Base-by-base conservation (phyloP, 2,888 invertebrate species). In the Xanthia icteritia region DNA sequence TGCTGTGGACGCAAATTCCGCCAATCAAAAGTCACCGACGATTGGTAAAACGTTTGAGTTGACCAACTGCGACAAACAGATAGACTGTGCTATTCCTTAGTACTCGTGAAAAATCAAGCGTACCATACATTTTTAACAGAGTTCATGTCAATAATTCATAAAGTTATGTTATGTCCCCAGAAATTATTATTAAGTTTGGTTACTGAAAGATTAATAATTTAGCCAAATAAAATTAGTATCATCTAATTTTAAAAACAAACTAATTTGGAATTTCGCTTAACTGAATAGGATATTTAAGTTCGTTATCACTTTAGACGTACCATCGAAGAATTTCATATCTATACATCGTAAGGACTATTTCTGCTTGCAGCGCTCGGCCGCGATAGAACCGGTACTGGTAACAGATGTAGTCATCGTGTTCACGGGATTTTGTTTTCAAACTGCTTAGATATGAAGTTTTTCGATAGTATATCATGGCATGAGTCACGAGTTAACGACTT, bases 91-190 rank as follows among this genome's bases (percentile, higher is more conserved):
- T 23, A 2, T 9, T 36, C 0, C 8, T 8, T 20, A 48, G 64
- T 42, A 42, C 9, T 51, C 5, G 36, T 54, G 54, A n/a, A 48
- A 68, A 56, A 73, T 45, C 56, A 60, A 60, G 23, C 31, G 69
- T 20, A n/a, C 5, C 6, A 15, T 63, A 78, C 13, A 77, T 77
- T 65, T 79, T 68, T 56, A 72, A 73, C 42, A 51, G 42, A 42
- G 17, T 77, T 6, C 13, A 31, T 63, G n/a, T 65, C 36, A 79
- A 66, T 72, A 78, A 66, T 42, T 6, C 45, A 45, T 15, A 5
- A 20, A 61, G 3, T 42, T n/a, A 2, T 42, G 3, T 27, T 23
- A 20, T 48, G 51, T 51, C 17, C 0, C 0, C 23, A 27, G 15
- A 42, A 65, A 31, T 65, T 42, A 27, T 54, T 20, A 67, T 61